Evolutionary conservation across 2,113 vertebrate species (phyloP), one percentile per base, ranked within the genome.

Genomic region (Microcebus murinus): DNA sequence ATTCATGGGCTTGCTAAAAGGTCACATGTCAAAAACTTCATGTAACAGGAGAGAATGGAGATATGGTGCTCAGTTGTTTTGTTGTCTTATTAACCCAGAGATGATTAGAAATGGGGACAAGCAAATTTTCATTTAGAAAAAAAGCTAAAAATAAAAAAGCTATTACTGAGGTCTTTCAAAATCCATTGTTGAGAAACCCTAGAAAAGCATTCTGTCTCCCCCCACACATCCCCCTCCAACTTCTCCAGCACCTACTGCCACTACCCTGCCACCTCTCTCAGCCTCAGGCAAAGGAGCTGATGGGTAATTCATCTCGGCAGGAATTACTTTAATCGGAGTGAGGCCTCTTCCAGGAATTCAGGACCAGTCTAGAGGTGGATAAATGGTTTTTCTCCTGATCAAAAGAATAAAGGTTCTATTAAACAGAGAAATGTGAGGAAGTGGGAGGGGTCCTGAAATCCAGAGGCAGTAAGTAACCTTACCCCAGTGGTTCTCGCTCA

Each of bases 1-100:
- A 95, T 88, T 97, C 87, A 95, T 52, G 71, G 95, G 39, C 91
- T 98, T 95, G 79, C 95, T 97, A 95, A 96, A 45, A 95, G 91
- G 80, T 48, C 71, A 95, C 52, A 85, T 31, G 90, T 81, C 93
- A 95, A 97, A 94, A 98, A 97, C 31, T 48, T 80, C 88, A 45
- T 57, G 94, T 84, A 97, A 95, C 94, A 67, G 74, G 95, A 91
- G 91, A 80, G 82, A 94, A n/a, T 55, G 73, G 21, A 87, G 36
- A 68, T 67, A 9, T 4, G 23, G 65, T 27, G 4, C 50, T 81
- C 29, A 13, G 42, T 39, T 84, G 61, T 45, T 79, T 93, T 21
- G n/a, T 17, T 25, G 52, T 87, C 80, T 55, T 67, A 85, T 65
- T 93, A 42, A 87, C 71, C 84, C 39, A 39, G 65, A 77, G 27